Percentiles rank a stretch among this genome's conserved stretches.
Evolutionary conservation across 35 echinoderm and acorn worm genomes (phyloP).

Genomic region (Apostichopus californicus): DNA sequence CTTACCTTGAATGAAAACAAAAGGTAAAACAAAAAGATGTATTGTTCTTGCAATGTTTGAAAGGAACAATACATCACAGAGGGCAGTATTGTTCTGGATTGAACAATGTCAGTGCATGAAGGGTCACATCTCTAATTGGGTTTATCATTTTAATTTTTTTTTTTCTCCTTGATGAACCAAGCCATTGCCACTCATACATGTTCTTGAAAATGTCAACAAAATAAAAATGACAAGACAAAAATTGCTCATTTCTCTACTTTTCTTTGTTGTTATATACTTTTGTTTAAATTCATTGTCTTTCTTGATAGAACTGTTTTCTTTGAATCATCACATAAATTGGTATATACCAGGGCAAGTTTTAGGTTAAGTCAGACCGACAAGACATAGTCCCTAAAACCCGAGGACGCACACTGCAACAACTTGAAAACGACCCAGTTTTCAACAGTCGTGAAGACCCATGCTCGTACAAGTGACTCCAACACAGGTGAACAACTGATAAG

Average conservation of each 20-base stretch:
- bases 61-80: neutral
- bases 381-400: no score
- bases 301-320: no score
- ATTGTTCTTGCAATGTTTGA: neutral
- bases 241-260: neutral
- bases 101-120: neutral
- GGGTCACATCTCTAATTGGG: constrained; percentile 8
- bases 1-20: neutral
- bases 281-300: no score
- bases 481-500: no score
- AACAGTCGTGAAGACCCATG: no score
- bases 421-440: no score
- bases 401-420: no score
- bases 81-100: neutral
- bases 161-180: constrained; percentile 35
- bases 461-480: no score
- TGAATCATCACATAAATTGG: no score
- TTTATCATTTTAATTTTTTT: constrained; percentile 5
- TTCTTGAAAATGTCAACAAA: constrained; percentile 47
- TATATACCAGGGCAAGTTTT: no score
- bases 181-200: constrained; percentile 38
- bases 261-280: no score
- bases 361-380: no score
- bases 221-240: constrained; percentile 3
- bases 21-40: neutral